Percentiles rank a stretch among this genome's conserved stretches.
Evolutionary conservation across 2,113 vertebrate genomes (phyloP).

Genomic region (Laticauda colubrina): DNA sequence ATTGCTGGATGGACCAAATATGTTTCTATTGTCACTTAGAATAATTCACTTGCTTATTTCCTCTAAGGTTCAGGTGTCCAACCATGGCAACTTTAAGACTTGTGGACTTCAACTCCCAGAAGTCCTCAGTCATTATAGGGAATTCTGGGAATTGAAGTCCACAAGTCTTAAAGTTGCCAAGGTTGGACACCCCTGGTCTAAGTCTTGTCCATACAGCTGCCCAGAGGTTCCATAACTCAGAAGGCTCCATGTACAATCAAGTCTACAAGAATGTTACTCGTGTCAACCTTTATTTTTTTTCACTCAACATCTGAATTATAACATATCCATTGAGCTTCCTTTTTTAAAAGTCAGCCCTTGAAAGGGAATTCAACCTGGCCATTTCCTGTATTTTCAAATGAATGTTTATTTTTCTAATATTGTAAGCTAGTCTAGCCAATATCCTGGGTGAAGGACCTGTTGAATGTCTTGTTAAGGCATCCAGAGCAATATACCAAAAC

Average conservation of each 20-base stretch:
- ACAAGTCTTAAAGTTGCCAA: background rate
- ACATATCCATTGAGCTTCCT: background rate
- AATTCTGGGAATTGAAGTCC: background rate
- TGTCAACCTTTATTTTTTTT: background rate
- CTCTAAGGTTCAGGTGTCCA: background rate
- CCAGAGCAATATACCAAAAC: background rate
- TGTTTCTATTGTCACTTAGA: background rate
- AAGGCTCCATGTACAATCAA: background rate
- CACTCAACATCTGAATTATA: background rate
- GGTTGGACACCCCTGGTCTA: background rate
- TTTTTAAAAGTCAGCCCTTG: background rate
- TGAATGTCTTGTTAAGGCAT: conserved; percentile 11
- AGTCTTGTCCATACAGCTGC: background rate
- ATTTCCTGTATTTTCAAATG: background rate
- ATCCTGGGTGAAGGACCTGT: background rate
- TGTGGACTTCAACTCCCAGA: background rate
- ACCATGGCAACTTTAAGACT: background rate
- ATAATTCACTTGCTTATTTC: background rate
- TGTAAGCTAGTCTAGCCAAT: background rate
- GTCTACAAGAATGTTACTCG: background rate
- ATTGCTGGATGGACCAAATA: background rate
- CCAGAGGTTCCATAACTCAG: background rate
- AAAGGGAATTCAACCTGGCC: background rate
- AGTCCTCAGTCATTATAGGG: background rate
- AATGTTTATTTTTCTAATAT: conserved; percentile 1